Evolutionary conservation across 2,888 invertebrate species (phyloP).

Genomic region (Aplocera efformata): DNA sequence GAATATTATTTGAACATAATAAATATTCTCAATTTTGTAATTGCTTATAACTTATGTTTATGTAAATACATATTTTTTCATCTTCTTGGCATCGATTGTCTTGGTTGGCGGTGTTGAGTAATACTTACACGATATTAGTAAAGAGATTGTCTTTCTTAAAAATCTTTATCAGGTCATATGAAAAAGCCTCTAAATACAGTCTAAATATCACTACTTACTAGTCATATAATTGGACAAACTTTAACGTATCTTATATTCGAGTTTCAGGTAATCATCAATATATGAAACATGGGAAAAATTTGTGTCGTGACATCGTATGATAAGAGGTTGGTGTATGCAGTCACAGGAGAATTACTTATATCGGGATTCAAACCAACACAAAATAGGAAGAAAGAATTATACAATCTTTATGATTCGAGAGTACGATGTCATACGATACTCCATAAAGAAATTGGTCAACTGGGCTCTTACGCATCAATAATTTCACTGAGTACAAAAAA

Average conservation of each 20-base stretch:
- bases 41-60: slow-evolving; percentile 26
- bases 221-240: slow-evolving; percentile 23
- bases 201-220: slow-evolving; percentile 54
- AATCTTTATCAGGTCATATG: slow-evolving; percentile 41
- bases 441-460: too few relatives aligned
- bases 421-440: too few relatives aligned
- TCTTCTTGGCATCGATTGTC: slow-evolving; percentile 52
- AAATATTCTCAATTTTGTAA: slow-evolving; percentile 30
- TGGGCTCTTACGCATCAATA: too few relatives aligned
- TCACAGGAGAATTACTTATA: too few relatives aligned
- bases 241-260: slow-evolving; percentile 7
- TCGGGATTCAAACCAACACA: too few relatives aligned
- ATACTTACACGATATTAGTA: slow-evolving; percentile 40
- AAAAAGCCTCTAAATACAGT: slow-evolving; percentile 67
- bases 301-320: too few relatives aligned
- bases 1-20: slow-evolving; percentile 13
- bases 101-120: slow-evolving; percentile 51
- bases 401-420: too few relatives aligned
- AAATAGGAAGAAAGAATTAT: too few relatives aligned
- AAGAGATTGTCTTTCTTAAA: slow-evolving; percentile 48
- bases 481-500: too few relatives aligned
- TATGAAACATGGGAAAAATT: too few relatives aligned
- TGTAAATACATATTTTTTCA: slow-evolving; percentile 28
- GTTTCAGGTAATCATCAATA: too few relatives aligned
- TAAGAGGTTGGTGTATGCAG: too few relatives aligned